Conservation (phyloP, 2,113 vertebrate genomes). For the Sialia sialis region DNA sequence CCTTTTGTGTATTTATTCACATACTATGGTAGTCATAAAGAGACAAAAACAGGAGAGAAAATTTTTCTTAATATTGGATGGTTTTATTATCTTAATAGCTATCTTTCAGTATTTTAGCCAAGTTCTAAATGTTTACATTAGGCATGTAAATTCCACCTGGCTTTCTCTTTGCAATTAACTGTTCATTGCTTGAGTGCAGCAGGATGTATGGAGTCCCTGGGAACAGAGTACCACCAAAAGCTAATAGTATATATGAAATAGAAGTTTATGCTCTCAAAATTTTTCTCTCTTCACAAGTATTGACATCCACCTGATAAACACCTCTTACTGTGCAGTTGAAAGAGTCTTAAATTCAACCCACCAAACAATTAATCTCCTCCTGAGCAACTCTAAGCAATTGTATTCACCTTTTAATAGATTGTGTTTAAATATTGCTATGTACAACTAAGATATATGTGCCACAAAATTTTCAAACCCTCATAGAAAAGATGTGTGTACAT, state of each 20-base stretch:
- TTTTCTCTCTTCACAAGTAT: background rate
- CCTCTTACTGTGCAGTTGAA: background rate
- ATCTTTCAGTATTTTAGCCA: background rate
- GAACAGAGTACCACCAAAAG: background rate
- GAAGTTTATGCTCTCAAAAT: background rate
- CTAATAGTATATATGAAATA: background rate
- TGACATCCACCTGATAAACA: background rate
- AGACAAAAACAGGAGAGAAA: background rate
- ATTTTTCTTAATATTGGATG: background rate
- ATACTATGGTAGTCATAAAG: background rate
- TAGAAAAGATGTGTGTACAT: background rate
- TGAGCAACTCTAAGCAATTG: background rate
- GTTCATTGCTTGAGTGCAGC: background rate
- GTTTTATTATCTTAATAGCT: background rate
- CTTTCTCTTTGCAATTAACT: background rate
- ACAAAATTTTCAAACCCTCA: background rate
- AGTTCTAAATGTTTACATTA: background rate
- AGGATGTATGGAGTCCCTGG: background rate
- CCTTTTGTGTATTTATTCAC: background rate
- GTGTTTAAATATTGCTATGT: background rate
- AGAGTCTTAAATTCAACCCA: background rate
- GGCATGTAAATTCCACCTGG: background rate
- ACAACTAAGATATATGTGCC: background rate
- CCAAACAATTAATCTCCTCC: background rate
- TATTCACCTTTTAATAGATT: background rate